Base-by-base conservation (phyloP, 2,888 invertebrate genomes). In the Augiades crinisus region DNA sequence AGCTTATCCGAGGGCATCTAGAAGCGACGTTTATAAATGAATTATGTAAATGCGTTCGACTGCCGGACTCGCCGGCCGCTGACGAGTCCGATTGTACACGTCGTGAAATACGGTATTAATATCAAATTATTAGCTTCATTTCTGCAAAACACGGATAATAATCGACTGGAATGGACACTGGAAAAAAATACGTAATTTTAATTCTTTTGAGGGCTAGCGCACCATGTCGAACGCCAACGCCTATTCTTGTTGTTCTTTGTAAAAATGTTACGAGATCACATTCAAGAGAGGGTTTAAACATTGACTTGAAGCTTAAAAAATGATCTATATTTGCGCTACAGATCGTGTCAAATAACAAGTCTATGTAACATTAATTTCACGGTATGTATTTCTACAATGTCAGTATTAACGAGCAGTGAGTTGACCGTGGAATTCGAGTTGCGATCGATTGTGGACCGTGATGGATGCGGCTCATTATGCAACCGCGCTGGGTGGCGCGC, bases 11-110 rank as follows among this genome's bases (percentile, higher is more conserved):
- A 73, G 72, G 75, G 72, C 79, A 84, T 83, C 82, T 75, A 70
- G 58, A 62, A 65, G 61, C 67, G 84, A 82, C 82, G 71, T 78
- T 72, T 84, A 84, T 80, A 80, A 83, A 85, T 84, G 82, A 81
- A 82, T 81, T 84, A 84, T 85, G 83, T 75, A 81, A 84, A 85
- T 85, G 67, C 58, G 66, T 62, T 64, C 71, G 65, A 65, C 71
- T 67, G 70, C 58, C 64, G 68, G 40, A 50, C 24, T 38, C 46
- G 12, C 36, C 22, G 34, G 4, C 14, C 34, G 13, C 44, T 37
- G 47, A 68, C 64, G 63, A 62, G 19, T 19, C 5, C 19, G 19
- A 19, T 19, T 19, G 19, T 67, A 80, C 77, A 74, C 78, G 73
- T 72, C 70, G 79, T 75, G 64, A 77, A 80, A 79, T 71, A 64